Conservation (phyloP, 2,113 vertebrate species). For the Alexandromys fortis region DNA sequence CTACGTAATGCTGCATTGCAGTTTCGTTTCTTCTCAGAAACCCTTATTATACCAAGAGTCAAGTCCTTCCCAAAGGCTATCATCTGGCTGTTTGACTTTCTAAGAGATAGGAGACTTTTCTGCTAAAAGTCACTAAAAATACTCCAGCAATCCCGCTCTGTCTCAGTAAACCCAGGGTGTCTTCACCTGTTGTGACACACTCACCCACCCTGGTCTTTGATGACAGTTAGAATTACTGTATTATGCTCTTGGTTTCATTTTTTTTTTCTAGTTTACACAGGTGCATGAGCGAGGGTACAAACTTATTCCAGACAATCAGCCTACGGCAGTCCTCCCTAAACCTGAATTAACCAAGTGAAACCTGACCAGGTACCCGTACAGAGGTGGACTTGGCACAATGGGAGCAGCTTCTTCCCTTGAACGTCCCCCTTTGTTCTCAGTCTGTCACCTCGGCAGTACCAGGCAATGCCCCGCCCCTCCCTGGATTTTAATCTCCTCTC, state of each 20-base stretch:
- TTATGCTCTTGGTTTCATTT: neutral
- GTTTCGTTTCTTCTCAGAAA: slow-evolving; percentile 8
- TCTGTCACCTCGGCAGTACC: neutral
- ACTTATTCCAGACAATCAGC: neutral
- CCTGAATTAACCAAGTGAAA: neutral
- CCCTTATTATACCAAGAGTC: neutral
- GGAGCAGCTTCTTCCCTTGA: neutral
- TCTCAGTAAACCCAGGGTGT: neutral
- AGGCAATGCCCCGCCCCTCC: neutral
- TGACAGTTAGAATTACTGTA: neutral
- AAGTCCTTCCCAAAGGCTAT: neutral
- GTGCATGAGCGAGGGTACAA: neutral
- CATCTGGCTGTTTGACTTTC: neutral
- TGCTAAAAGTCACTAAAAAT: neutral
- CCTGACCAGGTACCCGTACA: neutral
- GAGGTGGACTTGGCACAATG: neutral
- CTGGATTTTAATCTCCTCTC: neutral
- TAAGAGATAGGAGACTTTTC: neutral
- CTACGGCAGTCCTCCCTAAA: neutral
- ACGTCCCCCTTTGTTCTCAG: neutral
- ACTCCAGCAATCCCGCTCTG: neutral
- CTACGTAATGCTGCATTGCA: neutral
- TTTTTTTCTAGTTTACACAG: neutral
- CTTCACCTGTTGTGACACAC: neutral
- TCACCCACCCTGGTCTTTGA: neutral